Evolutionary conservation across 1,140 invertebrate genomes (phyloP), one percentile per base, ranked within the genome.

Genomic region (Mercenaria mercenaria): DNA sequence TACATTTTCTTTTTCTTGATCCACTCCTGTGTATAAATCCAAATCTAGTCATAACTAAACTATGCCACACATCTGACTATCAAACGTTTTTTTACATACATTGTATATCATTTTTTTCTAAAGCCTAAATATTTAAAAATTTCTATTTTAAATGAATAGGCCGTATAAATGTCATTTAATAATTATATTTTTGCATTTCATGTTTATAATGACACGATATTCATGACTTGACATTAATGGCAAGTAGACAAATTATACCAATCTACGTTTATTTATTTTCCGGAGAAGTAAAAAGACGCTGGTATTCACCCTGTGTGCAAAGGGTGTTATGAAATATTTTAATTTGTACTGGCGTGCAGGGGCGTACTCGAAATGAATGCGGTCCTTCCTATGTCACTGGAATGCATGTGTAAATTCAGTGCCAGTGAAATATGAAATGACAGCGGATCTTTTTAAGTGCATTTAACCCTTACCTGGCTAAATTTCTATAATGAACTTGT

Each of bases 261-360:
- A 50, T 77, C 74, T 50, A 4, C 47, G n/a, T 77, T 77, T 77
- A 50, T 77, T 77, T 47, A 77, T 77, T 77, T 77, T 77, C 23
- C 8, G 8, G 34, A 29, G 39, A 32, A 3, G 43, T 11, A 34
- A 67, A 13, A 67, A 67, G 23, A 67, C 61, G 29, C 29, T 34
- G 61, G 34, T 23, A 72, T 72, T 39, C 32, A 39, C 15, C 37
- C 11, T 50, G 34, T 52, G 76, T 34, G 11, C 29, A 13, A 8
- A 50, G 50, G 41, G 76, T 79, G 76, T 50, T 79, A 79, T 79
- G 43, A 47, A 47, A 79, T 79, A 79, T 47, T 79, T 79, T 47
- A 47, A 76, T 76, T 43, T 76, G 72, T 41, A n/a, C 72, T 76
- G 11, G 26, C 61, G 13, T 67, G 29, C 61, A 67, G 18, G 18